Conservation (phyloP, 2,797 vertebrate species). For the Serranus cabrilla region DNA sequence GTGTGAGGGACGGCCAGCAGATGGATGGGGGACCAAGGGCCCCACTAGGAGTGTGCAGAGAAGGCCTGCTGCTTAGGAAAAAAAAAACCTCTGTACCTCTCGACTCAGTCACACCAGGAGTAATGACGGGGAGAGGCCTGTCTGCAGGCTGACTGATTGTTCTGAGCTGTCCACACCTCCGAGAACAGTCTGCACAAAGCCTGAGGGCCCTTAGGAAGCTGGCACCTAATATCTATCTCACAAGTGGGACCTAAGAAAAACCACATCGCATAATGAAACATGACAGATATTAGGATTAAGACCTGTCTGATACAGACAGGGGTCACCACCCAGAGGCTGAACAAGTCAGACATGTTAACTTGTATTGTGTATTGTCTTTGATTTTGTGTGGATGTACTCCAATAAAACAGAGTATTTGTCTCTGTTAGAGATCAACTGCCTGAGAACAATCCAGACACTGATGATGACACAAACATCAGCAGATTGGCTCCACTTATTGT, state of each 20-base stretch:
- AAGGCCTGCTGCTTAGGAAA: conserved; percentile 55
- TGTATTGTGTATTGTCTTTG: background rate
- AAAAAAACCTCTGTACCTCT: conserved; percentile 21
- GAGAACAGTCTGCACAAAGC: conserved; percentile 44
- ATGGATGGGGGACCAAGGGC: conserved; percentile 67
- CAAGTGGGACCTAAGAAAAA: conserved; percentile 30
- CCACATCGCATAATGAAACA: conserved; percentile 46
- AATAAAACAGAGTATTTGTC: background rate
- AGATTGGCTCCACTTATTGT: conserved; percentile 7
- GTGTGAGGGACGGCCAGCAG: conserved; percentile 72
- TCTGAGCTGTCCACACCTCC: conserved; percentile 50
- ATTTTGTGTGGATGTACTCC: background rate
- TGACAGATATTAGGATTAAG: conserved; percentile 50
- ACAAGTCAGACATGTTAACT: conserved; percentile 4
- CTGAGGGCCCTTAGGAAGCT: conserved; percentile 34
- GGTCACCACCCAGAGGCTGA: conserved; percentile 28
- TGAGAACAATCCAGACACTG: conserved; percentile 6
- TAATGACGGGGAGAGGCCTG: conserved; percentile 62
- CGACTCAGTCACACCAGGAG: conserved; percentile 52
- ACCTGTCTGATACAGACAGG: conserved; percentile 17
- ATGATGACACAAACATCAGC: conserved; percentile 9
- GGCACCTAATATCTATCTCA: conserved; percentile 51
- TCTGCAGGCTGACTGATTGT: conserved; percentile 70
- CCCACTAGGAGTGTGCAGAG: conserved; percentile 49
- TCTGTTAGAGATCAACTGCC: background rate